These are phyloP conservation scores for Junco hyemalis DNA, from an alignment of 2,113 vertebrate species.

Conservation along the genomic window DNA sequence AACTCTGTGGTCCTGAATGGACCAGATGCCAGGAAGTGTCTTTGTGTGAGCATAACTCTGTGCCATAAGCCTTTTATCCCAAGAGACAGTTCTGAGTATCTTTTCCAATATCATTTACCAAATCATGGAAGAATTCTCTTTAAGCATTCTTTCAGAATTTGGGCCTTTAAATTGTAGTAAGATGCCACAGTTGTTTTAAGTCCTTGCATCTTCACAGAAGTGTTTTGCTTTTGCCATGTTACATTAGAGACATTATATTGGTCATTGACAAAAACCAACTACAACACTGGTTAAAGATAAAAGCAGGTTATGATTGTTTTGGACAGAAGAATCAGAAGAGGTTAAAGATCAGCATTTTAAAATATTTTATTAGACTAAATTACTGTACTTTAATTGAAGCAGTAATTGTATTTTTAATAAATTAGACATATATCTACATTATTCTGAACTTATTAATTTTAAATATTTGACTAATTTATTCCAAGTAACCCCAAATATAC, in stretches of 20 bases:
- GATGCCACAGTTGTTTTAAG: neutral
- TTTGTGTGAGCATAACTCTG: neutral
- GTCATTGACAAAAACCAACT: neutral
- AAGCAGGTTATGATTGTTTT: neutral
- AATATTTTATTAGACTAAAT: neutral
- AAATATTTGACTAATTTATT: slow-evolving; percentile 21
- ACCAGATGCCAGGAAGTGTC: neutral
- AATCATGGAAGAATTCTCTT: neutral
- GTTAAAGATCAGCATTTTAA: neutral
- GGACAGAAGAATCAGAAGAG: neutral
- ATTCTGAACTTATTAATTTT: neutral
- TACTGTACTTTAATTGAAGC: neutral
- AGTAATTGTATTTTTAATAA: neutral
- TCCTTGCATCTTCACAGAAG: neutral
- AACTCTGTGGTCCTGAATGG: neutral
- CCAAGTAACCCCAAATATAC: neutral
- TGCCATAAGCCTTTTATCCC: neutral
- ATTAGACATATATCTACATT: neutral
- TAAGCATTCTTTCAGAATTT: neutral
- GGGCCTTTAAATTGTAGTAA: neutral
- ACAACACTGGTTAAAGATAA: neutral
- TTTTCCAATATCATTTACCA: neutral
- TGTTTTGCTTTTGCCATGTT: neutral
- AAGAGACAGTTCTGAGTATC: neutral
- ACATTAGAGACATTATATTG: neutral